A percentile compares a stretch with the other conserved stretches of the same genome.
phyloP scores from a whole-genome alignment of 2,113 vertebrate genomes.

The Siniperca chuatsi region DNA sequence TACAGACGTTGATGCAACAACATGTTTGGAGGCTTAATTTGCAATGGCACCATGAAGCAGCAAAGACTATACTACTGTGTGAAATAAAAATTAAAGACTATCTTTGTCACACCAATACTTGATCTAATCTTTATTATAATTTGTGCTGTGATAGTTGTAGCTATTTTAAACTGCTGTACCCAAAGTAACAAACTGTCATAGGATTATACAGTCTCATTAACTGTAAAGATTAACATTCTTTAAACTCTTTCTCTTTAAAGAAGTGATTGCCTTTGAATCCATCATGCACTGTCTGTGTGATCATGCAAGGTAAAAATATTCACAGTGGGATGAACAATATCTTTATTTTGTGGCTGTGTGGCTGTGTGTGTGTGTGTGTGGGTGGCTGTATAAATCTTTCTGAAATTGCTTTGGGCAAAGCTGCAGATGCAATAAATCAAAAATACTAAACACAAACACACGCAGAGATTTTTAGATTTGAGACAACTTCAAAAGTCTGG shows the following conservation, averaged over 20 bases:
- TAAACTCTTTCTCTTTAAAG: slow-evolving; percentile 16
- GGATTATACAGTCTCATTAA: not conserved
- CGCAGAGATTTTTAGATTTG: slow-evolving; percentile 27
- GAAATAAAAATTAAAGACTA: not conserved
- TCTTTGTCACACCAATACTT: not conserved
- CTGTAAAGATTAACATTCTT: not conserved
- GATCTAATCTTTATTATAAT: not conserved
- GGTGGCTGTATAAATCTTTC: slow-evolving; percentile 36
- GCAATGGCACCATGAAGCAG: not conserved
- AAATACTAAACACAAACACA: slow-evolving; percentile 47
- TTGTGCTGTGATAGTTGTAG: not conserved
- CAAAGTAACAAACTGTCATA: too few species aligned
- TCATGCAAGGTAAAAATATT: slow-evolving; percentile 9
- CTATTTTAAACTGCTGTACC: not conserved
- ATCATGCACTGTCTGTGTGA: not conserved
- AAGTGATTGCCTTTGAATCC: not conserved
- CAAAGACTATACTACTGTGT: not conserved
- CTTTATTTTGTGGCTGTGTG: slow-evolving; percentile 21
- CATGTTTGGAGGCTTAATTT: not conserved
- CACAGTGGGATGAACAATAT: slow-evolving; percentile 15
- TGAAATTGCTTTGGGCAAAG: slow-evolving; percentile 24
- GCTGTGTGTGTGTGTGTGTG: not conserved
- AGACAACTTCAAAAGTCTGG: slow-evolving; percentile 48
- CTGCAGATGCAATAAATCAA: slow-evolving; percentile 60
- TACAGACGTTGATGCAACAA: not conserved